phyloP scores from a whole-genome alignment of 2,888 invertebrate species.

The Tromatobia lineatoria region DNA sequence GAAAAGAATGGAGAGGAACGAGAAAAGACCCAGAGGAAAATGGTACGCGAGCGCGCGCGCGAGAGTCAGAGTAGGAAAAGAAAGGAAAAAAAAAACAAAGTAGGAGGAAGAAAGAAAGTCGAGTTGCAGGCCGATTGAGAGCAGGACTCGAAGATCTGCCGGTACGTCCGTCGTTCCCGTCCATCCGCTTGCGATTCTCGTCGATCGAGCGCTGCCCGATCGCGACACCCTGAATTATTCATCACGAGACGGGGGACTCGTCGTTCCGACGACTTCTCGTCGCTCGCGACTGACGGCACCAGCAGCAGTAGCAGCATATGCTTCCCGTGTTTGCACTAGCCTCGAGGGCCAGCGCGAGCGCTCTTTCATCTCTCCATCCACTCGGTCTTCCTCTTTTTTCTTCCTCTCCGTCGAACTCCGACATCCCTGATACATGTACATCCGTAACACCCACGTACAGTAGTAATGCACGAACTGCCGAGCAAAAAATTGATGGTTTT shows the following conservation, averaged over 20 bases:
- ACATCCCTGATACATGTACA: constrained; percentile 39
- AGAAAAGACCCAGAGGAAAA: constrained; percentile 54
- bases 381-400: constrained; percentile 30
- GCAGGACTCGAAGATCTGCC: constrained; percentile 78
- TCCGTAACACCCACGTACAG: not conserved
- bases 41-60: constrained; percentile 50
- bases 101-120: constrained; percentile 67
- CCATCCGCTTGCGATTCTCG: constrained; percentile 58
- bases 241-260: constrained; percentile 74
- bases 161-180: too few species aligned
- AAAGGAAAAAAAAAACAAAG: constrained; percentile 50
- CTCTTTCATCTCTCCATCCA: constrained; percentile 48
- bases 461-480: not conserved
- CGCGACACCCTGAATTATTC: constrained; percentile 83
- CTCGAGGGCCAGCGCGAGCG: constrained; percentile 48
- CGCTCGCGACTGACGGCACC: constrained; percentile 49
- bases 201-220: constrained; percentile 62
- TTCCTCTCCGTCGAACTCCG: constrained; percentile 4
- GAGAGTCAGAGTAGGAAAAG: constrained; percentile 11
- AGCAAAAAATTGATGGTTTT: too few species aligned
- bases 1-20: constrained; percentile 2
- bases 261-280: constrained; percentile 59
- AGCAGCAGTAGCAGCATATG: constrained; percentile 53
- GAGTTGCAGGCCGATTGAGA: constrained; percentile 77
- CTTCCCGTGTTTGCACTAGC: constrained; percentile 56